Evolutionary conservation across 2,797 vertebrate genomes (phyloP).

Genomic region (Chaenodraco wilsoni): DNA sequence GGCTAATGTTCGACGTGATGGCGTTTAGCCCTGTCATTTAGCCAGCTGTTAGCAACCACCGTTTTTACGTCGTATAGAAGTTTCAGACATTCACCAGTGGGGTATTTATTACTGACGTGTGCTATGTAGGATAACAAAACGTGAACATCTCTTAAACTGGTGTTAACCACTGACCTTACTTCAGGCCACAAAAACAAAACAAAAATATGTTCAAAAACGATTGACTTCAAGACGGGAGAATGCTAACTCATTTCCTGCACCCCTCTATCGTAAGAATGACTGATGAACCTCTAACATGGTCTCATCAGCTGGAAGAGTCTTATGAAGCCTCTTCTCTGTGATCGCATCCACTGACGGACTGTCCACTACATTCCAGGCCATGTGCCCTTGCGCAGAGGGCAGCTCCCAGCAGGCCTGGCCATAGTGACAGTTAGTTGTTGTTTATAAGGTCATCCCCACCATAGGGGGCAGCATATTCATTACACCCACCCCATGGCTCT

Average conservation of each 20-base stretch:
- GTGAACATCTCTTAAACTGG: background rate
- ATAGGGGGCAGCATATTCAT: constrained; percentile 83
- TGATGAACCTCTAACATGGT: background rate
- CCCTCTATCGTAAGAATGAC: background rate
- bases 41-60: too few species aligned
- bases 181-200: background rate
- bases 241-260: too few species aligned
- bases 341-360: constrained; percentile 34
- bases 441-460: constrained; percentile 84
- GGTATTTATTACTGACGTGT: constrained; percentile 4
- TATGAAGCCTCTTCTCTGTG: constrained; percentile 34
- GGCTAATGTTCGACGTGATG: too few species aligned
- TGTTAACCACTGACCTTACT: background rate
- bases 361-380: constrained; percentile 62
- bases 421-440: constrained; percentile 78
- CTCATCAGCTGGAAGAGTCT: constrained; percentile 9
- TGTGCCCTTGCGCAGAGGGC: constrained; percentile 79
- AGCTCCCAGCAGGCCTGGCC: constrained; percentile 77
- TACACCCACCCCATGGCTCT: constrained; percentile 79
- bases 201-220: background rate
- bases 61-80: too few species aligned
- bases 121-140: too few species aligned
- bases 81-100: too few species aligned
- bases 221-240: background rate
- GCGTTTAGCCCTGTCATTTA: too few species aligned